These are phyloP conservation scores for Trematomus loennbergii DNA, from an alignment of 2,113 vertebrate species.

Conservation along the genomic window DNA sequence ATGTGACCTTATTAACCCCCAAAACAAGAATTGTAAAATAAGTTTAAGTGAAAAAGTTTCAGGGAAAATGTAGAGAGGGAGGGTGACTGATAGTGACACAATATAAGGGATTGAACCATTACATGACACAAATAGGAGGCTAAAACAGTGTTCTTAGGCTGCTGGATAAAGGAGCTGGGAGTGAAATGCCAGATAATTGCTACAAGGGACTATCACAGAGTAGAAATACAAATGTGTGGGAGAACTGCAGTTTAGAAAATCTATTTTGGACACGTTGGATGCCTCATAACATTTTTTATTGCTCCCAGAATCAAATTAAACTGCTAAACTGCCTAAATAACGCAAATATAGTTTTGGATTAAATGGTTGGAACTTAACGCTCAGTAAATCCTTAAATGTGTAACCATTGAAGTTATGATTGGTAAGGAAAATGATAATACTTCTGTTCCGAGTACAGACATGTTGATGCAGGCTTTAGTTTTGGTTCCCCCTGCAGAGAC, in stretches of 20 bases:
- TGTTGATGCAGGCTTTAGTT: not conserved
- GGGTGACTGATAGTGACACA: not conserved
- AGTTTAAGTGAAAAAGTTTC: not conserved
- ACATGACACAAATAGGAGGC: slow-evolving; percentile 70
- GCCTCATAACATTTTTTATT: slow-evolving; percentile 19
- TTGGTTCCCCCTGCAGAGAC: slow-evolving; percentile 11
- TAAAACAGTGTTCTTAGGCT: slow-evolving; percentile 66
- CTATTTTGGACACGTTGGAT: slow-evolving; percentile 3
- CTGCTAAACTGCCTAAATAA: no score
- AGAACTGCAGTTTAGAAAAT: slow-evolving; percentile 3
- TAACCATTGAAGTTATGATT: slow-evolving; percentile 5
- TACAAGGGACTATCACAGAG: slow-evolving; percentile 79
- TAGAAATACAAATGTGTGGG: not conserved
- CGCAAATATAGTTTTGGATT: slow-evolving; percentile 19
- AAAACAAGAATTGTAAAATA: slow-evolving; percentile 9
- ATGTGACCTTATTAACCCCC: not conserved
- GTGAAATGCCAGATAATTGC: slow-evolving; percentile 15
- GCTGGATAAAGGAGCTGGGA: slow-evolving; percentile 42
- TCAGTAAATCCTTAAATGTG: slow-evolving; percentile 10
- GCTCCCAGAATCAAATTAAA: not conserved
- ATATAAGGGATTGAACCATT: not conserved
- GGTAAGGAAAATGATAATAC: not conserved
- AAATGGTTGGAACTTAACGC: not conserved
- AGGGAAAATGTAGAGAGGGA: not conserved
- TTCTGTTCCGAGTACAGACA: not conserved